Conservation (phyloP, 2,113 vertebrate species). For the Hyperoodon ampullatus region DNA sequence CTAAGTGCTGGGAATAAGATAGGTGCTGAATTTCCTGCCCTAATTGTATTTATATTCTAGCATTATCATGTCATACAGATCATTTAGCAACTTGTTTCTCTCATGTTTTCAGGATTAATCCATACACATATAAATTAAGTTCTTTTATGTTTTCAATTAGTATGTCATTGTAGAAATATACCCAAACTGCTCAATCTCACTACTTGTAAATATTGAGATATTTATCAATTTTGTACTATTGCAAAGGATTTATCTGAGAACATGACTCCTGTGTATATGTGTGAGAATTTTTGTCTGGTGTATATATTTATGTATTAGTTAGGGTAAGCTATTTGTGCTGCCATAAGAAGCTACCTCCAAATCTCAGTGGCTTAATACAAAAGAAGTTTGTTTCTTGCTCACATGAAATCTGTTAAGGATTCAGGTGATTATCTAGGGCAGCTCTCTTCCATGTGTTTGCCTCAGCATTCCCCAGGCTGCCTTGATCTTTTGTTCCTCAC, state of each 20-base stretch:
- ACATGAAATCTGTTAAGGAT: background rate
- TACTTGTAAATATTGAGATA: background rate
- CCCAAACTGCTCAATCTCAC: background rate
- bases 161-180: background rate
- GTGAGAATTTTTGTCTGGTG: background rate
- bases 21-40: background rate
- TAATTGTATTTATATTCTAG: background rate
- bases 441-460: background rate
- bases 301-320: background rate
- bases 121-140: background rate
- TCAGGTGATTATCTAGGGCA: background rate
- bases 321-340: background rate
- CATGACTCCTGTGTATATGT: background rate
- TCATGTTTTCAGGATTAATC: background rate
- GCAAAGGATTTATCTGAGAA: background rate
- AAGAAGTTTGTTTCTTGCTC: background rate
- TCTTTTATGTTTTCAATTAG: background rate
- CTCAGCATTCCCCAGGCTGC: background rate
- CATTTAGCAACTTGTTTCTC: background rate
- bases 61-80: background rate
- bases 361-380: background rate
- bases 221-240: slow-evolving; percentile 1
- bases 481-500: background rate
- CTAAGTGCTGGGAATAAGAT: background rate
- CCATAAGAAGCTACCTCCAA: background rate